Conservation (phyloP, 2,888 invertebrate species). For the Oxystoma pomonae region DNA sequence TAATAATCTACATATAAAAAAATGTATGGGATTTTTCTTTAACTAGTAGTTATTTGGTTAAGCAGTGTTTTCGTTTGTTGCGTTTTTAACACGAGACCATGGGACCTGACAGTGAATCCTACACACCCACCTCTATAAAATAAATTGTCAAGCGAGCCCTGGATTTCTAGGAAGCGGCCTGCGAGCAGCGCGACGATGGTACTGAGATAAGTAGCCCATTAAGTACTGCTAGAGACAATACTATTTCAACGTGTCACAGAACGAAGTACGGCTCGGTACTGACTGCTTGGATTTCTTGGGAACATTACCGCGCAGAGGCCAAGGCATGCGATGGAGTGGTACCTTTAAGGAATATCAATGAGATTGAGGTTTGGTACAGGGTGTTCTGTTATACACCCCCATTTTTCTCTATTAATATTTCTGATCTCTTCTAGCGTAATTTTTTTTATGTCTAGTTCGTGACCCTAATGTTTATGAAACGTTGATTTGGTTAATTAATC, state of each 20-base stretch:
- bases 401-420: no score
- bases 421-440: no score
- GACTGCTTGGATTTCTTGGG: not conserved
- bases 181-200: constrained; percentile 40
- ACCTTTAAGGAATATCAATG: not conserved
- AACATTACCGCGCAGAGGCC: not conserved
- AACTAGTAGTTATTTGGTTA: no score
- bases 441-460: no score
- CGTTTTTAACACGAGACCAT: not conserved
- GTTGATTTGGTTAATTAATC: no score
- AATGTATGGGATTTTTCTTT: no score
- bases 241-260: constrained; percentile 48
- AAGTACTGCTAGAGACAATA: constrained; percentile 49
- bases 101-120: constrained; percentile 29
- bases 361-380: no score
- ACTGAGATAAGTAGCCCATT: constrained; percentile 46
- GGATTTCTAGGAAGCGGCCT: not conserved
- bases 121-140: constrained; percentile 45
- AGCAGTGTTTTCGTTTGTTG: no score
- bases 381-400: no score
- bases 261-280: constrained; percentile 13
- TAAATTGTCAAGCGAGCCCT: constrained; percentile 46
- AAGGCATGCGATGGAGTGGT: not conserved
- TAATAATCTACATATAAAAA: no score
- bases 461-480: no score